Conservation (phyloP, 2,113 vertebrate species). For the Origma solitaria region DNA sequence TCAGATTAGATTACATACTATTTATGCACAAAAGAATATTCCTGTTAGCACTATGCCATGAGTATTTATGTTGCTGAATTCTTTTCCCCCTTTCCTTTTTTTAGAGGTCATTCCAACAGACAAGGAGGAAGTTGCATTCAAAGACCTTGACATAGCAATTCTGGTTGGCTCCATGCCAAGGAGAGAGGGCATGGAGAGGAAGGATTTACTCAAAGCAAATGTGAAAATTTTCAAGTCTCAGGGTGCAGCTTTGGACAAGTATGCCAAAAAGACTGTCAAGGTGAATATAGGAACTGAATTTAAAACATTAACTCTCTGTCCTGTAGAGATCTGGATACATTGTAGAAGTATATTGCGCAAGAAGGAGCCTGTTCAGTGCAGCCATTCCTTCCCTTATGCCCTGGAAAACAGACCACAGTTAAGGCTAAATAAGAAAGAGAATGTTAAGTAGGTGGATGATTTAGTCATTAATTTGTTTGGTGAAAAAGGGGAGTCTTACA, state of each 20-base stretch:
- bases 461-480: background rate
- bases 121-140: conserved; percentile 93
- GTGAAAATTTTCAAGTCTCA: conserved; percentile 96
- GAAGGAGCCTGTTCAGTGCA: background rate
- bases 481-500: background rate
- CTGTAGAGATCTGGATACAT: background rate
- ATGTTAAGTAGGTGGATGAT: background rate
- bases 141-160: conserved; percentile 90
- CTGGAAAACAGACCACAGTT: background rate
- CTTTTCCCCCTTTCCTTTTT: background rate
- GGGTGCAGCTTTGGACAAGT: conserved; percentile 91
- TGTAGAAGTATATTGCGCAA: background rate
- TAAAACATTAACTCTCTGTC: background rate
- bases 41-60: background rate
- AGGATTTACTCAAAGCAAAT: conserved; percentile 96
- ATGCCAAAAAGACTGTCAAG: conserved; percentile 96
- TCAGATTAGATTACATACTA: background rate
- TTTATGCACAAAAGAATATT: background rate
- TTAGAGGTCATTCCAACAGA: conserved; percentile 93
- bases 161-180: conserved; percentile 97
- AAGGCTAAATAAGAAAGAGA: background rate
- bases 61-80: background rate
- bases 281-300: conserved; percentile 63
- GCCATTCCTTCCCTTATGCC: background rate
- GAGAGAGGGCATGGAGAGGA: conserved; percentile 97